Evolutionary conservation across 2,113 vertebrate species (phyloP), one percentile per base, ranked within the genome.

Genomic region (Pampusana beccarii): DNA sequence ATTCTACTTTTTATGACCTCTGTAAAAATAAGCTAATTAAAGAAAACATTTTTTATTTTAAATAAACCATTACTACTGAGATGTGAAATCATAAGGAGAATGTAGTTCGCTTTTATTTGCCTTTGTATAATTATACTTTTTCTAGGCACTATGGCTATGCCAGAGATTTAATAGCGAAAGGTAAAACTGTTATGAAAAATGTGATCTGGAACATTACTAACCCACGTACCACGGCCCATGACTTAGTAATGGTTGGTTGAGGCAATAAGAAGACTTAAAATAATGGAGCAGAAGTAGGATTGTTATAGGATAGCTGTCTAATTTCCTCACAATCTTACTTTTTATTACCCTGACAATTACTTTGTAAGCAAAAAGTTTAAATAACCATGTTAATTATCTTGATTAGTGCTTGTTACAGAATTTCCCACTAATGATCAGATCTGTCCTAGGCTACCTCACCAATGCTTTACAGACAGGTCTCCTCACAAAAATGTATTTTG

Each of bases 341-440:
- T 94, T 91, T 50, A 66, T 92, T 78, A 65, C 71, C 70, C 77
- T 95, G 61, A 46, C 85, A 96, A 92, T 96, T 96, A 94, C 77
- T 90, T 31, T 51, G 80, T 86, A 93, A 96, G 91, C 82, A 95
- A 93, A 95, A 95, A 93, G 82, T 94, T 97, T 95, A 97, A 97
- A 95, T 85, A 94, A 91, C 53, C 15, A 16, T 94, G 88, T 94
- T 97, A 94, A 98, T 97, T 97, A 77, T 79, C 91, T 92, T 96
- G 96, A 96, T 93, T 97, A 86, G 73, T 90, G 88, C 94, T 97
- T 95, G 93, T 94, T 86, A 54, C 77, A 78, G 67, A 92, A 89
- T 69, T 96, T 96, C 93, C 54, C n/a, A 40, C 73, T 95, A 93
- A 97, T 73, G 53, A 94, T 91, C 73, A 78, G 69, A 57, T 97